Conservation (phyloP, 2,113 vertebrate species). For the Rhineura floridana region DNA sequence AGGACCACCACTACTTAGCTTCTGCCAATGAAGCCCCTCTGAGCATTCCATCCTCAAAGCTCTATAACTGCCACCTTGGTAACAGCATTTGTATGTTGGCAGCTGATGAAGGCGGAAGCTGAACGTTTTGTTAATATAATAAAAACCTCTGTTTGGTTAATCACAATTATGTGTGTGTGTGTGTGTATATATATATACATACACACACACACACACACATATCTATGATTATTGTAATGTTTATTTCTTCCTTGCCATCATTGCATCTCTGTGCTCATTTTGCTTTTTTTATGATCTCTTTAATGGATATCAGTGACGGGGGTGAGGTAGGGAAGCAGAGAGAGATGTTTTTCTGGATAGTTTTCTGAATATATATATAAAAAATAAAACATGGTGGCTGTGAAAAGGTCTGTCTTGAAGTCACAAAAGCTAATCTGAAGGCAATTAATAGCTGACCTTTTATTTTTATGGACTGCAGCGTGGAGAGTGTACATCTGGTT, state of each 20-base stretch:
- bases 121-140: too few species aligned
- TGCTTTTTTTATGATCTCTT: conserved; percentile 71
- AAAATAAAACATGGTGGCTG: conserved; percentile 57
- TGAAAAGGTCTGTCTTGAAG: conserved; percentile 48
- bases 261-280: conserved; percentile 74
- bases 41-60: too few species aligned
- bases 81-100: too few species aligned
- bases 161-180: too few species aligned
- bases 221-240: conserved; percentile 76
- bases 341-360: conserved; percentile 53
- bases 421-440: conserved; percentile 47
- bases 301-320: conserved; percentile 70
- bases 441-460: conserved; percentile 66
- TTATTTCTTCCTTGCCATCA: conserved; percentile 70
- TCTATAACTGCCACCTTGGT: too few species aligned
- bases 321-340: conserved; percentile 13
- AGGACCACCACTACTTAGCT: too few species aligned
- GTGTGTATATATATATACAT: conserved; percentile 61
- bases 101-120: too few species aligned
- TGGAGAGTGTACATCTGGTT: conserved; percentile 46
- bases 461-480: conserved; percentile 35
- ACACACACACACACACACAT: too few species aligned
- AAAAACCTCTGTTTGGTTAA: too few species aligned
- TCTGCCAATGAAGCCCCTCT: too few species aligned
- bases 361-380: conserved; percentile 38